Base-by-base conservation (phyloP, 2,888 invertebrate genomes). In the Andrena hattorfiana region DNA sequence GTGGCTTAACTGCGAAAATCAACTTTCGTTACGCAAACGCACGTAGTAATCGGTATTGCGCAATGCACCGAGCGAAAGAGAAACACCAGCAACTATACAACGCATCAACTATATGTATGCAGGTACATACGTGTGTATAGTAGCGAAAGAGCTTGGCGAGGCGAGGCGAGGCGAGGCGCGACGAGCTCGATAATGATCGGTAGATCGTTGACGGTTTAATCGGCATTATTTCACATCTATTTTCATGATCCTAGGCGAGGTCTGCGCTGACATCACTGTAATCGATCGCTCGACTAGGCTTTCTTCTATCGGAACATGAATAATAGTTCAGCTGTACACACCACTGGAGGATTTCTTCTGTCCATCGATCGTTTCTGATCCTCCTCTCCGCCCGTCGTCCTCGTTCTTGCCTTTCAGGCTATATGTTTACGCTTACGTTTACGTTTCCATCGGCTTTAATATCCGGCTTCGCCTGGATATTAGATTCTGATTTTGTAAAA, bases 201-300 rank as follows among this genome's bases (percentile, higher is more conserved):
- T 32, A 28, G 64, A 68, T 60, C 68, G 60, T 64, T 70, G 60
- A 64, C 63, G 83, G 81, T 86, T 75, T 83, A 86, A 84, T 81
- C 86, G 78, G 70, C 23, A 59, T 86, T 86, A 74, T 84, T 89
- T 83, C 86, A 85, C 77, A 80, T 80, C 71, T 86, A 86, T 86
- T 86, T 86, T 73, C 87, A 81, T 63, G 77, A 80, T 82, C 79
- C 54, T 80, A 74, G 81, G 81, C 70, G 79, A 86, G 84, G 84
- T 69, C 32, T 63, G 69, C 64, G 23, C 10, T 87, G 87, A 87
- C 87, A 84, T 86, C 87, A 87, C 54, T 35, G 26, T 66, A 51
- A 69, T 42, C 67, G 28, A 73, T 73, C 69, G 62, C 54, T 66
- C 51, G n/a, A 7, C 62, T 48, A 56, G 51, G 56, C 85, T 89